Evolutionary conservation across 2,888 invertebrate genomes (phyloP), one percentile per base, ranked within the genome.

Genomic region (Monochamus alternatus): DNA sequence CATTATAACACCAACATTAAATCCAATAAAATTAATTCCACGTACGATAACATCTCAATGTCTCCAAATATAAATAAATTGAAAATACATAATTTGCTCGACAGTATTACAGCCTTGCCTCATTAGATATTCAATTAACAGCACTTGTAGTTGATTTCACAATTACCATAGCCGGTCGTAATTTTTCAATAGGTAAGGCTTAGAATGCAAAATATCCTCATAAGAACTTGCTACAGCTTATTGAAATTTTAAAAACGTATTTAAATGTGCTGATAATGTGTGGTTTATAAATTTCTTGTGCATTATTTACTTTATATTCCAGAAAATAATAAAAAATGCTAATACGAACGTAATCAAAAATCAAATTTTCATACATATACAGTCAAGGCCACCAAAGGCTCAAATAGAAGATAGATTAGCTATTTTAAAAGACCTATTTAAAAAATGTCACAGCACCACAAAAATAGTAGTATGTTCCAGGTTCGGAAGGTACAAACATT

Each of bases 181-280:
- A 14, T 55, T n/a, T 55, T 14, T 55, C 22, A 55, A 55, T 22
- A 22, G n/a, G n/a, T 55, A 55, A 55, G 12, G 22, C 14, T 14
- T 55, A n/a, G 55, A 55, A 55, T 55, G 7, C 55, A 55, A 55
- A 55, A 55, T 55, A 55, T 55, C 55, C n/a, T 14, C 7, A 55
- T 55, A 22, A 7, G 55, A 55, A n/a, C 55, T 14, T 55, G 55
- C n/a, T 55, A 55, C 3, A 3, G 55, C 14, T 22, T 55, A 55
- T n/a, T 14, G n/a, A 55, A 55, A 55, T 5, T 55, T 22, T 4
- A 55, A 55, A 3, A n/a, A 55, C 55, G 12, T 55, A 3, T 14
- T 12, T 55, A 55, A 22, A 1, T 14, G 3, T 55, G 14, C n/a
- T 22, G 5, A 55, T 14, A 51, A 51, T 51, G n/a, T n/a, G 51